These are phyloP conservation scores for Camelus bactrianus DNA, from an alignment of 2,113 vertebrate species.

Conservation along the genomic window DNA sequence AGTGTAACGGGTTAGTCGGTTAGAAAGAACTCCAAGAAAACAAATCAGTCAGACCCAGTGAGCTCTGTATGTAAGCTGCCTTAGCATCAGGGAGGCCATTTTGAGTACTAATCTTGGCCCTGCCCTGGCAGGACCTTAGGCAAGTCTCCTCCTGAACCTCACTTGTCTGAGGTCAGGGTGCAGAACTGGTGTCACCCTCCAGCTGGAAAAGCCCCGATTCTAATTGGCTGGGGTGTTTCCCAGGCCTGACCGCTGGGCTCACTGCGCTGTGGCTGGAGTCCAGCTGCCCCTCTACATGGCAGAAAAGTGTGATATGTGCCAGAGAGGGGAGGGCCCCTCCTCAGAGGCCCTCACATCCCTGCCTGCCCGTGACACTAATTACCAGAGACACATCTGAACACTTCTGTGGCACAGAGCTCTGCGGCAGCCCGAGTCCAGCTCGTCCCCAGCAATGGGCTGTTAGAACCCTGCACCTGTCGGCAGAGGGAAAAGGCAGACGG, in stretches of 20 bases:
- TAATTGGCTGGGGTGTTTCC: neutral
- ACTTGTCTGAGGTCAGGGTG: neutral
- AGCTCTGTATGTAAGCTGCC: too few relatives aligned
- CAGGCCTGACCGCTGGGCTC: neutral
- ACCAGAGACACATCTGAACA: slow-evolving; percentile 68
- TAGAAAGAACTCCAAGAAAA: too few relatives aligned
- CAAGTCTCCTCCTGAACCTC: neutral
- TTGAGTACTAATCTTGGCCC: too few relatives aligned
- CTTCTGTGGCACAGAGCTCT: neutral
- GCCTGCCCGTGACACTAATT: slow-evolving; percentile 74
- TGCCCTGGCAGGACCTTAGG: fast-evolving
- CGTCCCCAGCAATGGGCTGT: slow-evolving; percentile 62
- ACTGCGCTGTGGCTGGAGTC: neutral
- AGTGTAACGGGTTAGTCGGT: too few relatives aligned
- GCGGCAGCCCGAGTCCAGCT: slow-evolving; percentile 56
- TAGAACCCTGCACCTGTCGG: slow-evolving; percentile 37
- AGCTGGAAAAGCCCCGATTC: neutral
- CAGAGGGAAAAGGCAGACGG: slow-evolving; percentile 49
- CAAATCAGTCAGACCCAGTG: too few relatives aligned
- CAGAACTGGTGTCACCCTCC: neutral
- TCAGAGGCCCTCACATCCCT: neutral
- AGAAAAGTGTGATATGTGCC: slow-evolving; percentile 18
- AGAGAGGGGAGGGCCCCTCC: neutral
- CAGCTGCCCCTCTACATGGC: neutral
- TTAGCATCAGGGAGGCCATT: too few relatives aligned